A percentile compares a stretch with the other conserved stretches of the same genome.
phyloP scores from a whole-genome alignment of 2,113 vertebrate species.

The Pterocles burchelli region DNA sequence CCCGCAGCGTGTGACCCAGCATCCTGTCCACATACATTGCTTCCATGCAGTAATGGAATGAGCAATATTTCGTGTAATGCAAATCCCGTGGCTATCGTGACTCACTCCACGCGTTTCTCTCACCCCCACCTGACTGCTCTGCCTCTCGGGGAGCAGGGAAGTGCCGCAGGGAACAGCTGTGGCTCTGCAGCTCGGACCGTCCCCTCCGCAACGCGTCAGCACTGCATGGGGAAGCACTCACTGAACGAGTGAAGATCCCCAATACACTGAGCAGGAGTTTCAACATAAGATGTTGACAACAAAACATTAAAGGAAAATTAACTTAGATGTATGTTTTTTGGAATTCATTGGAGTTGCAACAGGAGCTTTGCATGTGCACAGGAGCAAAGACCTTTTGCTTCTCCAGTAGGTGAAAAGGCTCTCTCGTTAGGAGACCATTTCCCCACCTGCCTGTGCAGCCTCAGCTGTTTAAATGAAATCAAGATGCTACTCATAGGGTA shows the following conservation, averaged over 20 bases:
- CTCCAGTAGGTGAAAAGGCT: background rate
- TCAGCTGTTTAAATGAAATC: background rate
- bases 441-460: background rate
- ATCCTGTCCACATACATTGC: background rate
- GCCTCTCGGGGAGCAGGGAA: background rate
- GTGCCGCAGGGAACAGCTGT: background rate
- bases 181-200: background rate
- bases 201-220: too few species aligned
- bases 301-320: background rate
- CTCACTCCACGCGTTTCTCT: background rate
- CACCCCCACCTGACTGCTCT: background rate
- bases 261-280: background rate
- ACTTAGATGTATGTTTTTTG: background rate
- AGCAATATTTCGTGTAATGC: background rate
- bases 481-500: background rate
- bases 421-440: background rate
- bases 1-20: background rate
- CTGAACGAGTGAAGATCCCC: background rate
- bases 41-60: background rate
- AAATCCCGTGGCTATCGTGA: background rate
- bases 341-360: background rate
- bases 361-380: rapidly evolving
- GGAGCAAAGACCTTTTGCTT: background rate
- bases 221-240: background rate
- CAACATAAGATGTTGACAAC: background rate